A percentile compares a stretch with the other conserved stretches of the same genome.
These are phyloP conservation scores for Pelochelys cantorii DNA, from an alignment of 2,797 vertebrate species.

Conservation along the genomic window DNA sequence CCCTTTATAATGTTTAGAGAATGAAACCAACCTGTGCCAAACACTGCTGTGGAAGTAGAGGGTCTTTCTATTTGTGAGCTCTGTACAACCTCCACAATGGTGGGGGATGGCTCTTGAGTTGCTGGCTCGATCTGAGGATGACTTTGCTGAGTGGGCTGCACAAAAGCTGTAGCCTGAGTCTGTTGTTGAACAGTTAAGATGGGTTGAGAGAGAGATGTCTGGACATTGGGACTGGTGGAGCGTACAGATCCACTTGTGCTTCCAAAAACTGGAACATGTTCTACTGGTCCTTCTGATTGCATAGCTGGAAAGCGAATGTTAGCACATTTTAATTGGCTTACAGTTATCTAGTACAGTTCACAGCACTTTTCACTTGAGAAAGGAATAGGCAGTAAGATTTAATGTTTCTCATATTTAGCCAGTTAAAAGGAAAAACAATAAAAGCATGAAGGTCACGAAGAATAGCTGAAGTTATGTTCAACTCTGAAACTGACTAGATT, in stretches of 20 bases:
- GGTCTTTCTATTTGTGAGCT: slow-evolving; percentile 93
- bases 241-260: slow-evolving; percentile 95
- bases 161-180: slow-evolving; percentile 95
- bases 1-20: neutral
- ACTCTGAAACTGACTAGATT: neutral
- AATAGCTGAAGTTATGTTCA: too few species aligned
- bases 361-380: neutral
- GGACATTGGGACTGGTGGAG: slow-evolving; percentile 97
- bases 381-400: neutral
- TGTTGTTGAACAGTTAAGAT: slow-evolving; percentile 92
- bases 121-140: slow-evolving; percentile 89
- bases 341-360: neutral
- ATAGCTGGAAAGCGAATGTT: slow-evolving; percentile 83
- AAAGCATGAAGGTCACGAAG: neutral
- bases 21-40: slow-evolving; percentile 88
- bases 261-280: slow-evolving; percentile 95
- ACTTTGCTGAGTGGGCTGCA: slow-evolving; percentile 97
- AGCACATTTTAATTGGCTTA: neutral
- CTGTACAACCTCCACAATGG: slow-evolving; percentile 90
- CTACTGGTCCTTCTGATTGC: slow-evolving; percentile 93
- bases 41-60: slow-evolving; percentile 92
- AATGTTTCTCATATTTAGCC: neutral
- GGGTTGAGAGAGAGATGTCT: slow-evolving; percentile 89
- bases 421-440: neutral
- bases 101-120: slow-evolving; percentile 87